Base-by-base conservation (phyloP, 1,140 invertebrate genomes). In the Metopolophium dirhodum region DNA sequence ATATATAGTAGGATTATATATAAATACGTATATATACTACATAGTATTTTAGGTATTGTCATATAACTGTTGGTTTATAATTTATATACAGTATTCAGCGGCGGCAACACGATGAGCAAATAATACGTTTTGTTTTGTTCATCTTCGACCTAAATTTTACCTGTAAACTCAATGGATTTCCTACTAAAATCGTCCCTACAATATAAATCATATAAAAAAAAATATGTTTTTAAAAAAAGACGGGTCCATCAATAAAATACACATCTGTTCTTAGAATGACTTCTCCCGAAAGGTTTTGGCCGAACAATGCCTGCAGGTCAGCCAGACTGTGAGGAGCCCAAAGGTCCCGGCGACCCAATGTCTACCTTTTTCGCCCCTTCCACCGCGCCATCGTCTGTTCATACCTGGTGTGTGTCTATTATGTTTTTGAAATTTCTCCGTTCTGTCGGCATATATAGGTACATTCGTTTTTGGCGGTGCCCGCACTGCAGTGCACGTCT, bases 371-470 rank as follows among this genome's bases (percentile, higher is more conserved):
- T n/a, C 11, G 82, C 30, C 91, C 77, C 82, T 35, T n/a, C 91
- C 45, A 35, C 90, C 91, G 7, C 35, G 35, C 9, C 4, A 9
- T 89, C 9, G 9, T 4, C n/a, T 49, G 47, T 26, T 23, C 49
- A 11, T 89, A 89, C 88, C 88, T 89, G 87, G 88, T 45, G 51
- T 57, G 22, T 7, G n/a, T 54, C 91, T 85, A 92, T 83, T 86
- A 93, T 90, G 89, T 93, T 93, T 93, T 85, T 35, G 35, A 68
- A 93, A 93, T 93, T 93, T 93, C 91, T 93, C 91, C 89, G 54
- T 41, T 18, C 35, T n/a, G 49, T 41, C 88, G 88, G 35, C 35
- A 41, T 54, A 89, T 37, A 89, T 35, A 22, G 20, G 47, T 35
- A 88, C 41, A 30, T 88, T 88, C 47, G n/a, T 90, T 90, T 90